These are phyloP conservation scores for Automeris io DNA, from an alignment of 2,888 invertebrate species.

Conservation along the genomic window DNA sequence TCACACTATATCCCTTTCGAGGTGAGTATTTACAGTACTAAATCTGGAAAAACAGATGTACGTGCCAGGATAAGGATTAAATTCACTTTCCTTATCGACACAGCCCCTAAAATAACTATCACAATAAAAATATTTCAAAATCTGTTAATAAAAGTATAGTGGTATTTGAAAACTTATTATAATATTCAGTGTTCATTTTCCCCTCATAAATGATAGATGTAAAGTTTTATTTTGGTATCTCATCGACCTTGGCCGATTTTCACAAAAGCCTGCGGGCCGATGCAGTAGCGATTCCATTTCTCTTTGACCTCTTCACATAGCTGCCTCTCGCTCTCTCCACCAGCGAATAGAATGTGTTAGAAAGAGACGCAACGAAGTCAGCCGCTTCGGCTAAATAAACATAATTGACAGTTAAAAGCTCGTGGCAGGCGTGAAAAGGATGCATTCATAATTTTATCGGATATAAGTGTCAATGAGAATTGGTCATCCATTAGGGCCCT, in stretches of 20 bases:
- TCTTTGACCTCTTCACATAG: constrained; percentile 22
- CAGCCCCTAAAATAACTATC: no score
- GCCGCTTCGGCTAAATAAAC: constrained; percentile 29
- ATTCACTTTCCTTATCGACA: no score
- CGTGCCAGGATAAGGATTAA: no score
- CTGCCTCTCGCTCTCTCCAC: constrained; percentile 10
- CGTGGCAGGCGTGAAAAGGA: constrained; percentile 36
- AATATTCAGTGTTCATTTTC: no score
- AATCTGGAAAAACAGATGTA: not conserved
- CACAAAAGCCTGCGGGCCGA: constrained; percentile 41
- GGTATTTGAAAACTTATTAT: no score
- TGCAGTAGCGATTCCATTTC: constrained; percentile 37
- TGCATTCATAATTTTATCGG: constrained; percentile 20
- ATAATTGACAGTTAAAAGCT: constrained; percentile 42
- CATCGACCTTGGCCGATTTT: constrained; percentile 44
- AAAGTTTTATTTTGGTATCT: constrained; percentile 6
- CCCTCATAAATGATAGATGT: no score
- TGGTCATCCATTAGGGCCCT: no score
- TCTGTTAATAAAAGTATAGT: no score
- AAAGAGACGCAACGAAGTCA: constrained; percentile 14
- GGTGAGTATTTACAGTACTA: not conserved
- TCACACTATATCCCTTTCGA: no score
- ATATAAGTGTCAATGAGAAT: no score
- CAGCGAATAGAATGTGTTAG: constrained; percentile 10
- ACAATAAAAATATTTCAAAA: no score